A percentile compares a stretch with the other conserved stretches of the same genome.
These are phyloP conservation scores for Crambe crambe DNA, from an alignment of 37 sponge, comb jelly and placozoan species.

Conservation along the genomic window DNA sequence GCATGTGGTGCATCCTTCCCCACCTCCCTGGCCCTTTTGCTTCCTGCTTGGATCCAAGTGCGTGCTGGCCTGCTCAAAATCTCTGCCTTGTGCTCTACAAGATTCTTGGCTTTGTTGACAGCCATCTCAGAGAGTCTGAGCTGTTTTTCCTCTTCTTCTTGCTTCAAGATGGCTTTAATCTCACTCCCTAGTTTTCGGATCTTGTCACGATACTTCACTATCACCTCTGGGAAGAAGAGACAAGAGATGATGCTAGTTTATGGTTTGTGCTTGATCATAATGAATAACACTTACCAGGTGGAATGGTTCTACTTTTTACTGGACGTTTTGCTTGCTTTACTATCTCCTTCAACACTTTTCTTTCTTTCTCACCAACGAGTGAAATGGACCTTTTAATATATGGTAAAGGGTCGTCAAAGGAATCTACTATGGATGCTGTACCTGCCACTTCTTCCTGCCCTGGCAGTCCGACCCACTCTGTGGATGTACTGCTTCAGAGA, in stretches of 20 bases:
- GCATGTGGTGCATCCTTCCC: not conserved
- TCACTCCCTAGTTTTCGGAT: slow-evolving; percentile 63
- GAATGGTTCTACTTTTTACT: slow-evolving; percentile 87
- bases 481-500: slow-evolving; percentile 97
- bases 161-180: slow-evolving; percentile 81
- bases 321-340: slow-evolving; percentile 85
- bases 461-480: slow-evolving; percentile 95
- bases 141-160: slow-evolving; percentile 95
- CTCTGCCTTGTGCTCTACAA: slow-evolving; percentile 91
- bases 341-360: slow-evolving; percentile 90
- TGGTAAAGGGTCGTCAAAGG: no score
- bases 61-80: slow-evolving; percentile 93
- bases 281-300: slow-evolving; percentile 54
- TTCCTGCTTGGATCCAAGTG: slow-evolving; percentile 69
- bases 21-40: slow-evolving; percentile 4
- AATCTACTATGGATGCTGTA: slow-evolving; percentile 1
- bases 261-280: not conserved
- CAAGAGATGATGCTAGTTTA: not conserved
- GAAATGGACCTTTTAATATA: slow-evolving; percentile 71
- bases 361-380: slow-evolving; percentile 95
- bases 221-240: slow-evolving; percentile 54
- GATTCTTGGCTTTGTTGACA: slow-evolving; percentile 91
- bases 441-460: slow-evolving; percentile 93
- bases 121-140: slow-evolving; percentile 93
- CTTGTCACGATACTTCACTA: slow-evolving; percentile 73